A percentile compares a stretch with the other conserved stretches of the same genome.
Conservation (phyloP, 2,113 vertebrate species). For the Misgurnus mizolepis region DNA sequence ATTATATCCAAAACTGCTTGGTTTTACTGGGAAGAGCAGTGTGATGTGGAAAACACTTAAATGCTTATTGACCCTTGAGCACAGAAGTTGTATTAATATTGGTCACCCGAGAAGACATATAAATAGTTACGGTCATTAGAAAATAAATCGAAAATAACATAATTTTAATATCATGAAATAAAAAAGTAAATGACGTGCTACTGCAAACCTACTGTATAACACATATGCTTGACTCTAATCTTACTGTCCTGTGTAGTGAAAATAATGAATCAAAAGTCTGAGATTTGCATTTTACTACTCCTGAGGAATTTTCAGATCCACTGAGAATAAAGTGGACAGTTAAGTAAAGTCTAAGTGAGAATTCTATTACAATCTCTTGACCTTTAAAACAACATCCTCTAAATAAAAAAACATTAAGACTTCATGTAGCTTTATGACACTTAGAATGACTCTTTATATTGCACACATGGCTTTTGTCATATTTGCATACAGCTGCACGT, state of each 20-base stretch:
- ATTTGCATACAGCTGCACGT: conserved; percentile 16
- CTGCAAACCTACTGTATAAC: too few relatives aligned
- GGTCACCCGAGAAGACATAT: neutral
- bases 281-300: too few relatives aligned
- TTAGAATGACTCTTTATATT: neutral
- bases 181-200: too few relatives aligned
- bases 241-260: too few relatives aligned
- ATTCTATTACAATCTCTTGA: too few relatives aligned
- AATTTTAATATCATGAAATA: too few relatives aligned
- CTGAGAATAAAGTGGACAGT: too few relatives aligned
- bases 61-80: neutral
- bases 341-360: too few relatives aligned
- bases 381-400: too few relatives aligned
- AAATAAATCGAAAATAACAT: neutral
- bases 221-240: too few relatives aligned
- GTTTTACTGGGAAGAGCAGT: neutral
- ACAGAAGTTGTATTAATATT: neutral
- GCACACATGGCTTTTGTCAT: conserved; percentile 4
- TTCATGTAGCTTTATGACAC: neutral
- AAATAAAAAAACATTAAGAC: neutral
- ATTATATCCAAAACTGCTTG: neutral
- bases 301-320: too few relatives aligned
- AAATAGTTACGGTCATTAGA: neutral
- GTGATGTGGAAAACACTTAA: neutral
- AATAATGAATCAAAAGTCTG: too few relatives aligned